These are phyloP conservation scores for Synchiropus splendidus DNA, from an alignment of 2,113 vertebrate species.

Conservation along the genomic window DNA sequence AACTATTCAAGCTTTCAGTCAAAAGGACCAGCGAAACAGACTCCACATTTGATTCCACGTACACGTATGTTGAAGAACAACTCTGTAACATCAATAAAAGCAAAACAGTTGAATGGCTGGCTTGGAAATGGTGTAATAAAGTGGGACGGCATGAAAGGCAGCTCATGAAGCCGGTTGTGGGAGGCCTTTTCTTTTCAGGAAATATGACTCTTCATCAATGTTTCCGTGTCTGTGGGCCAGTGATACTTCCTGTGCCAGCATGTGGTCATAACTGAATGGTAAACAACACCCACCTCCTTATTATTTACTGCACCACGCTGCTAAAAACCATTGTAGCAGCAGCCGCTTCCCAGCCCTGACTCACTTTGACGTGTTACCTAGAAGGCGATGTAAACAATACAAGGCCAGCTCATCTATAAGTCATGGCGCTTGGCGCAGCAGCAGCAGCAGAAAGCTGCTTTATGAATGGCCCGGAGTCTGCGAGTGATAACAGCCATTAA, in stretches of 20 bases:
- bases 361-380: slow-evolving; percentile 80
- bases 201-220: slow-evolving; percentile 31
- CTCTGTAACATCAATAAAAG: too few relatives aligned
- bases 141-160: too few relatives aligned
- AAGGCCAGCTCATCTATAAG: slow-evolving; percentile 89
- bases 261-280: slow-evolving; percentile 58
- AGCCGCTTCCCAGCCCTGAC: slow-evolving; percentile 60
- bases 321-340: slow-evolving; percentile 25
- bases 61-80: too few relatives aligned
- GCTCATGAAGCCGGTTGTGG: too few relatives aligned
- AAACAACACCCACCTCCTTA: slow-evolving; percentile 57
- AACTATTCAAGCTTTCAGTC: too few relatives aligned
- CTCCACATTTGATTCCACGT: too few relatives aligned
- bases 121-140: too few relatives aligned
- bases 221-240: slow-evolving; percentile 40
- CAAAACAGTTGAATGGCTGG: too few relatives aligned
- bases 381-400: slow-evolving; percentile 74
- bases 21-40: too few relatives aligned
- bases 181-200: too few relatives aligned
- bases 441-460: slow-evolving; percentile 70
- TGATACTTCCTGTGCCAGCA: slow-evolving; percentile 32
- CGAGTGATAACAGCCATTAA: slow-evolving; percentile 94
- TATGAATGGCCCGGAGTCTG: slow-evolving; percentile 79
- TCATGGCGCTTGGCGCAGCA: slow-evolving; percentile 80
- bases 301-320: slow-evolving; percentile 54